phyloP scores from a whole-genome alignment of 2,888 invertebrate species.

The Galeopsomyia nigrocyanea region DNA sequence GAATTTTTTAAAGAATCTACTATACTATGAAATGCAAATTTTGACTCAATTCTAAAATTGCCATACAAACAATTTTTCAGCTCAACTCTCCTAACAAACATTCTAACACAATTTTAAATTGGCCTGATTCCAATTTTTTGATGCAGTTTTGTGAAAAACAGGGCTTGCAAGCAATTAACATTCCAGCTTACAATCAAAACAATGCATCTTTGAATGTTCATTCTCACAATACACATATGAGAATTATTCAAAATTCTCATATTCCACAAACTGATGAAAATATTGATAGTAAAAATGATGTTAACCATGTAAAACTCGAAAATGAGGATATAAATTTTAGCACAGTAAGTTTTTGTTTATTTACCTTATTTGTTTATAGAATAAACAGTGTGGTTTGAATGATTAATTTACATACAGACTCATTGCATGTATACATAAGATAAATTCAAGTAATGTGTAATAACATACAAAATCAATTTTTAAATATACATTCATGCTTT shows the following conservation, averaged over 20 bases:
- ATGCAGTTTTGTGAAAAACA: constrained; percentile 64
- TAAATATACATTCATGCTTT: background rate
- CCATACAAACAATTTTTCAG: constrained; percentile 49
- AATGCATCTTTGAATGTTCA: constrained; percentile 60
- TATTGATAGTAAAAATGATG: constrained; percentile 50
- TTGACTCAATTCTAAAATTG: constrained; percentile 12
- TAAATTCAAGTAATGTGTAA: too few species aligned
- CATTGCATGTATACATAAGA: background rate
- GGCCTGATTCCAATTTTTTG: constrained; percentile 63
- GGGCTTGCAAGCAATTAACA: constrained; percentile 63
- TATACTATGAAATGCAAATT: too few species aligned
- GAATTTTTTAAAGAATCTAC: too few species aligned
- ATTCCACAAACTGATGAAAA: constrained; percentile 56
- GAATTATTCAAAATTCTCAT: constrained; percentile 62
- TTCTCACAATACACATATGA: constrained; percentile 60
- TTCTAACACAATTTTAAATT: constrained; percentile 60
- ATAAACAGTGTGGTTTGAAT: too few species aligned
- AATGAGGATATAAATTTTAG: constrained; percentile 52
- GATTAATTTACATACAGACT: too few species aligned
- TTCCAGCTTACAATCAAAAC: constrained; percentile 64
- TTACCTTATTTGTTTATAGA: background rate
- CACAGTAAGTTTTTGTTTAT: constrained; percentile 49
- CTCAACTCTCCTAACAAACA: constrained; percentile 61
- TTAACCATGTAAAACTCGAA: constrained; percentile 48
- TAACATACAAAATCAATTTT: constrained; percentile 7